Conservation (phyloP, 2,113 vertebrate genomes). For the Syrmaticus mikado region DNA sequence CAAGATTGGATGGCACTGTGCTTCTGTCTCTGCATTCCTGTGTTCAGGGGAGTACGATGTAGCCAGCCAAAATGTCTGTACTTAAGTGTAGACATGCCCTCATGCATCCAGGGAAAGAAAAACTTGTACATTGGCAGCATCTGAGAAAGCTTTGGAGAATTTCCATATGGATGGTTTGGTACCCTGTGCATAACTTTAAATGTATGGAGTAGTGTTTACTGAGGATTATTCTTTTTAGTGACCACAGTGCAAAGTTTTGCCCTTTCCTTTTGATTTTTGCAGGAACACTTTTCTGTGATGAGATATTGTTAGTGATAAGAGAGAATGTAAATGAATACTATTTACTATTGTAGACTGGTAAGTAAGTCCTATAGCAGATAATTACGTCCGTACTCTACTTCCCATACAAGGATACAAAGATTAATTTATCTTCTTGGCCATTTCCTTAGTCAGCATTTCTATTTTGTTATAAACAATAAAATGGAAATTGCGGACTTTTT, state of each 20-base stretch:
- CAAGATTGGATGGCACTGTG: background rate
- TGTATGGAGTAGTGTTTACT: background rate
- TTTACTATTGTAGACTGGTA: background rate
- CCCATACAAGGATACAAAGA: background rate
- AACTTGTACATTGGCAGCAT: background rate
- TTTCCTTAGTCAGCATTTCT: background rate
- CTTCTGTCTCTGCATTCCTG: background rate
- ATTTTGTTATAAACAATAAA: background rate
- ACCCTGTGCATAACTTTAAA: rapidly evolving
- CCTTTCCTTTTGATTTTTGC: background rate
- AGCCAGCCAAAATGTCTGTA: background rate
- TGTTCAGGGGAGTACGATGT: background rate
- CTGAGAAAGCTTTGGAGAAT: background rate
- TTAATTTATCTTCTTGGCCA: background rate
- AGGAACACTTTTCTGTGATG: background rate
- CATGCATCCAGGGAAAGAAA: background rate
- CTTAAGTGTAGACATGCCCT: background rate
- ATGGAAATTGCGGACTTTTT: background rate
- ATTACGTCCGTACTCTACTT: background rate
- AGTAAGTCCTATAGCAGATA: background rate
- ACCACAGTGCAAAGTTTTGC: background rate
- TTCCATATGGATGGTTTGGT: background rate
- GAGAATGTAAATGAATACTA: background rate
- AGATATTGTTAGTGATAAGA: background rate
- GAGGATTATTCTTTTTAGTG: background rate